Percentiles rank a stretch among this genome's conserved stretches.
Evolutionary conservation across 2,797 vertebrate species (phyloP).

Genomic region (Onychomys leucogaster): DNA sequence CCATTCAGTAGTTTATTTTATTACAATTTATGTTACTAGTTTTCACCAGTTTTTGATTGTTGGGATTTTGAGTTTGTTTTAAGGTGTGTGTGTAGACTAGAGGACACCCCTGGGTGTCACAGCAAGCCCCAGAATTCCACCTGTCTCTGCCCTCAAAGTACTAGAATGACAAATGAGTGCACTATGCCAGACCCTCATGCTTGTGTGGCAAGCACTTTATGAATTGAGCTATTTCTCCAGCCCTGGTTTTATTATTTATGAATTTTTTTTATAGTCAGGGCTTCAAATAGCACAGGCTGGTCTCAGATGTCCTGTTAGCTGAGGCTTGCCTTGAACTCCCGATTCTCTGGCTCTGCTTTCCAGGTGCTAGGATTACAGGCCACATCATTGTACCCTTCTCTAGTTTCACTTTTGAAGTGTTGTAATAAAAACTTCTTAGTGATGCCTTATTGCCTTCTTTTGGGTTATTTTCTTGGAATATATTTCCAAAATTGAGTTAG

Average conservation of each 20-base stretch:
- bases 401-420: slow-evolving; percentile 32
- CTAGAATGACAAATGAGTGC: background rate
- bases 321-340: background rate
- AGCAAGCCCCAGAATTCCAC: background rate
- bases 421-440: slow-evolving; percentile 60
- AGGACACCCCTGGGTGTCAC: background rate
- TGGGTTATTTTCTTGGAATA: slow-evolving; percentile 55
- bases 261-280: background rate
- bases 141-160: background rate
- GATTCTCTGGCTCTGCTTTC: background rate
- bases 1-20: slow-evolving; percentile 47
- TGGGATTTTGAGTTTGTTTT: slow-evolving; percentile 30
- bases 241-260: background rate
- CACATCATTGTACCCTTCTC: background rate
- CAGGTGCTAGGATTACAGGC: background rate
- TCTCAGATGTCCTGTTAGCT: background rate
- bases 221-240: background rate
- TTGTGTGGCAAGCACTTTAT: background rate
- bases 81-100: background rate
- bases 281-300: background rate
- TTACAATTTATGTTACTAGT: slow-evolving; percentile 44
- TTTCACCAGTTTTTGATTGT: slow-evolving; percentile 50
- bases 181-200: background rate
- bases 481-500: slow-evolving; percentile 56
- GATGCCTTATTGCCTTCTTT: slow-evolving; percentile 2